Percentiles rank a stretch among this genome's conserved stretches.
These are phyloP conservation scores for Gisinianus flammeolus DNA, from an alignment of 2,888 invertebrate genomes.

Conservation along the genomic window DNA sequence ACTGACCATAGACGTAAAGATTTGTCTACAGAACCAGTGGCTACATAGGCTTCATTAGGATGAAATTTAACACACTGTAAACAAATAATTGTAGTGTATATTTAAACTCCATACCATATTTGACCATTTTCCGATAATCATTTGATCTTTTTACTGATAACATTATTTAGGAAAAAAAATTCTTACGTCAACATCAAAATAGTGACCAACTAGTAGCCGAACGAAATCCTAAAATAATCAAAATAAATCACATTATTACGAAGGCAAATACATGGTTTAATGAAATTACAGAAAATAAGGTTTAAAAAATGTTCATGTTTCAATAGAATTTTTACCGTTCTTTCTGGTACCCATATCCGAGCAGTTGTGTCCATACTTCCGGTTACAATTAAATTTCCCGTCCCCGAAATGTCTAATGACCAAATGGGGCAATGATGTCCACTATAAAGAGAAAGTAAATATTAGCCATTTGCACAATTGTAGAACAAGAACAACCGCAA, in stretches of 20 bases:
- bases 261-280: no score
- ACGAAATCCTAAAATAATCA: no score
- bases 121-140: neutral
- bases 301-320: no score
- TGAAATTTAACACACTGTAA: conserved; percentile 84
- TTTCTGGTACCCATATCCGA: conserved; percentile 80
- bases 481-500: no score
- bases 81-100: no score
- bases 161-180: no score
- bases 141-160: neutral
- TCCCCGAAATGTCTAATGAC: conserved; percentile 77
- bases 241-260: no score
- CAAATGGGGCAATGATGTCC: conserved; percentile 91
- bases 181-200: conserved; percentile 84
- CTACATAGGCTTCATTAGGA: conserved; percentile 87
- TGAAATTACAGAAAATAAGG: no score
- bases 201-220: conserved; percentile 86
- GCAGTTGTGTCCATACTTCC: conserved; percentile 82
- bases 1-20: conserved; percentile 87
- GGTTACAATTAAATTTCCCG: conserved; percentile 75
- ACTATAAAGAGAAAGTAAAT: conserved; percentile 62
- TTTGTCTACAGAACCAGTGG: conserved; percentile 89
- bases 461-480: no score
- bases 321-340: no score
- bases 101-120: neutral